Evolutionary conservation across 2,888 invertebrate genomes (phyloP), one percentile per base, ranked within the genome.

Genomic region (Brachyptera risi): DNA sequence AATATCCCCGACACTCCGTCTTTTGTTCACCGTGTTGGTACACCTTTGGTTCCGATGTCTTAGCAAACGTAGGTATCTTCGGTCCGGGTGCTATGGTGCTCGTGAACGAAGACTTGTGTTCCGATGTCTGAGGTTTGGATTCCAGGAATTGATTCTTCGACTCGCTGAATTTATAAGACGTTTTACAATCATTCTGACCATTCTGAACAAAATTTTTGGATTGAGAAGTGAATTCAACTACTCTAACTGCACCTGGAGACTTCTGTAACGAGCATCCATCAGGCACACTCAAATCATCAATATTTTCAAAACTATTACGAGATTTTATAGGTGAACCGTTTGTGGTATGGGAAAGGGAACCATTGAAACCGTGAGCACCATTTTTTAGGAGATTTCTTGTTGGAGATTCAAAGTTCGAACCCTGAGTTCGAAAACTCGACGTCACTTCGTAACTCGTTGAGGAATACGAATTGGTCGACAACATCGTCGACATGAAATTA

Each of bases 181-280:
- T 44, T 23, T 37, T 38, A 21, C 40, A 58, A 5, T 54, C 47
- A 26, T 38, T 23, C 2, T 49, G 38, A 3, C 57, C 61, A 40
- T 58, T 63, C 19, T 56, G 58, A 7, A 66, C 63, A 44, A 62
- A 63, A 58, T 65, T 66, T 56, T 66, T 66, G 9, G 59, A 61
- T 47, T 66, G 66, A 11, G 63, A 61, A 5, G 65, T 63, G 40
- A 65, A 64, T 50, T 66, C 63, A 9, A 65, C 65, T 9, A 66
- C 63, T 31, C 65, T 40, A 9, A 65, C 63, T 27, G 66, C 57
- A 13, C 66, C 66, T 11, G 62, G 62, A 2, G 59, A 60, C 24
- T 60, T 58, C 37, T 65, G 61, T 23, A 38, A 42, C n/a, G 59
- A n/a, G n/a, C n/a, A n/a, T 11, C 31, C 31, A 17, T 40, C 44